phyloP scores from a whole-genome alignment of 2,888 invertebrate genomes.

The Coremacera marginata region DNA sequence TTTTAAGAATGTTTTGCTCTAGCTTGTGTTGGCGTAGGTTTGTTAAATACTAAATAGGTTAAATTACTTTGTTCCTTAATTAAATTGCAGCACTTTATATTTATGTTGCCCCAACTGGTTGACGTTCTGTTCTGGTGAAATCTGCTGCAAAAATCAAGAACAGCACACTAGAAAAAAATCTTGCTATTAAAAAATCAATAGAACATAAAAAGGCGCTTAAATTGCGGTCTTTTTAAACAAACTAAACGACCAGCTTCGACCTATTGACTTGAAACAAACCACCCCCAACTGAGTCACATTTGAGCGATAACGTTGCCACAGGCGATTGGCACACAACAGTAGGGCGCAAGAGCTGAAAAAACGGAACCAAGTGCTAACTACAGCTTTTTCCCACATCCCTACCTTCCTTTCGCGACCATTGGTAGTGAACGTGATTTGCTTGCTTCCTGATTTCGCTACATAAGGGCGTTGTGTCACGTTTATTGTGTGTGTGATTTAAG shows the following conservation, averaged over 20 bases:
- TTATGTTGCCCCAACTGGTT: not conserved
- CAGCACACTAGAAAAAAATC: not conserved
- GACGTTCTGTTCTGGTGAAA: not conserved
- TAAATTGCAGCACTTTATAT: not conserved
- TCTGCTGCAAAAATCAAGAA: not conserved
- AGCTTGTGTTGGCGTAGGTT: not conserved
- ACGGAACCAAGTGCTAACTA: not conserved
- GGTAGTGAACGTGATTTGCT: not conserved
- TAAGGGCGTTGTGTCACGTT: not conserved
- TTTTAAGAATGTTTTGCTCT: not conserved
- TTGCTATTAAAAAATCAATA: conserved; percentile 36
- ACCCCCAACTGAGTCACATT: conserved; percentile 39
- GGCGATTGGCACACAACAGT: conserved; percentile 25
- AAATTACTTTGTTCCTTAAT: not conserved
- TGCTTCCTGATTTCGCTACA: no score
- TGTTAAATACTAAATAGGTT: no score
- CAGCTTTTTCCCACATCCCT: no score
- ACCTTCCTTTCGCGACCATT: no score
- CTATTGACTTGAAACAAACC: conserved; percentile 11
- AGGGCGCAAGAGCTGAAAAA: not conserved
- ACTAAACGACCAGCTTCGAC: not conserved
- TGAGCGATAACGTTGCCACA: conserved; percentile 23
- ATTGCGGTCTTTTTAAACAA: not conserved
- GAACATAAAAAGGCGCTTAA: conserved; percentile 18
- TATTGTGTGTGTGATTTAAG: not conserved